Base-by-base conservation (phyloP, 2,113 vertebrate genomes). In the Puntigrus tetrazona region DNA sequence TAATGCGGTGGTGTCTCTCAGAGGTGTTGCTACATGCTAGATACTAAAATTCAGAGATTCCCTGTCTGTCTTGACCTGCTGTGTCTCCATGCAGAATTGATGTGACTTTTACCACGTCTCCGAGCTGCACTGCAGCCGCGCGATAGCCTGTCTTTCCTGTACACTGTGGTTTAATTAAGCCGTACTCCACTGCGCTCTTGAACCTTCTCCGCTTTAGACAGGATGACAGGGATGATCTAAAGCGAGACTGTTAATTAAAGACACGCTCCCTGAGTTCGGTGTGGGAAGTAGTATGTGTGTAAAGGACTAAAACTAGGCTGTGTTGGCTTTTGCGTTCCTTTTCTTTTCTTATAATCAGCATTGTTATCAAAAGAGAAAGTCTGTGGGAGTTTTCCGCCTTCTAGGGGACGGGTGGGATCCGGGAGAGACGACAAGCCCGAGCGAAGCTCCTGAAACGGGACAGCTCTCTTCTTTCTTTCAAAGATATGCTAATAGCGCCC, bases 401-500 rank as follows among this genome's bases (percentile, higher is more conserved):
- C 43, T 67, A 79, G 79, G 63, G 84, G 10, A 69, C 81, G 59
- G 76, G 34, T 27, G 25, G 45, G 45, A 78, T 88, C 70, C 75
- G 81, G 29, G 50, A 84, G 82, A 85, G 43, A 73, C 73, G 38
- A 63, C 80, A 67, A 86, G 85, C 83, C 55, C 18, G 14, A 82
- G 67, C 85, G 41, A 72, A 55, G 50, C 13, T 74, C 83, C 82
- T 82, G 84, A 87, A 78, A 82, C 81, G 70, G 78, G 87, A 45
- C 80, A 70, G 47, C 34, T 73, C 57, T 59, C 72, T 59, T 29
- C 45, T 78, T 34, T 70, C 67, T 91, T 91, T 93, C 80, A 92
- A 92, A 91, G 87, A 83, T 73, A 90, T 89, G 89, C 88, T 91
- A 92, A 92, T 92, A 74, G 74, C 31, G 67, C 83, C 70, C 45